Evolutionary conservation across 1,140 invertebrate species (phyloP), one percentile per base, ranked within the genome.

Genomic region (Drosophila cardini): DNA sequence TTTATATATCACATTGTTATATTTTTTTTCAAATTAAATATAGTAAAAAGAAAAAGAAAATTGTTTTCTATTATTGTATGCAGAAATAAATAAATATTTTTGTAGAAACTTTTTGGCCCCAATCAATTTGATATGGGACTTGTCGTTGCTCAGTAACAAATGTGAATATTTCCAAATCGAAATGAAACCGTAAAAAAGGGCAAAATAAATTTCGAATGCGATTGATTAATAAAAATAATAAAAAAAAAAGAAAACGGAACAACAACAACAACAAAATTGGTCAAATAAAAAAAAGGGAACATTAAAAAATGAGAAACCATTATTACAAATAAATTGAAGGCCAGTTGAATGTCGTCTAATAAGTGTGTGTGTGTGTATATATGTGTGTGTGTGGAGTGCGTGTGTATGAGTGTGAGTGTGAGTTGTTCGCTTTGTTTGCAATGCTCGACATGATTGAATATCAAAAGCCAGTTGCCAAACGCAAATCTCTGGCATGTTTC

Each of bases 401-500:
- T 57, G 45, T 13, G 26, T 52, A 18, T 43, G 36, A 32, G 60
- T n/a, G 36, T 40, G 53, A 36, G 55, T 52, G 58, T 58, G 40
- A 57, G 68, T 58, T 56, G 32, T n/a, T 52, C 64, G 71, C 72
- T 83, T 62, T 62, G 72, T 68, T 61, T 30, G 62, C 43, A 48
- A 77, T 80, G 65, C 70, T 70, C 57, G 79, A 80, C 70, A 80
- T 87, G 84, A 87, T 89, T 87, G 84, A 87, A 87, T 87, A 87
- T 89, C 84, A 87, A 87, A 89, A 87, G 84, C 80, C 84, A 83
- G 84, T 80, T 80, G 76, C 65, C 62, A 64, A 71, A 86, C 65
- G 79, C 79, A 87, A 87, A 87, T 87, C 84, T 89, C 83, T 76
- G 69, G 77, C 83, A 89, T 87, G 84, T 80, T 87, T 68, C 53